Evolutionary conservation across 2,888 invertebrate species (phyloP).

Genomic region (Nowickia ferox): DNA sequence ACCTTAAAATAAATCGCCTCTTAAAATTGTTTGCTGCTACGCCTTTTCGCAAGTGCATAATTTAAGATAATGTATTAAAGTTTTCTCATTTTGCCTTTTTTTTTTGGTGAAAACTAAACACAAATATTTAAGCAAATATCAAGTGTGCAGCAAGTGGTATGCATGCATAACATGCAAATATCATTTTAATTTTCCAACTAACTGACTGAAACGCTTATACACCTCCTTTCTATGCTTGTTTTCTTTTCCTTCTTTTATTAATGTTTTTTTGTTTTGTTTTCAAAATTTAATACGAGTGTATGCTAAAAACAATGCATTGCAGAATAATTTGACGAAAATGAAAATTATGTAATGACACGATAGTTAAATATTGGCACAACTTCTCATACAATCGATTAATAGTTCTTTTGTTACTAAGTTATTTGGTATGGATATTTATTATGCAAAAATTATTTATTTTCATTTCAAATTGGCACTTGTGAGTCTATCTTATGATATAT

Average conservation of each 20-base stretch:
- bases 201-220: constrained; percentile 20
- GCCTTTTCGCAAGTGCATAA: constrained; percentile 8
- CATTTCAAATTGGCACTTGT: too few species aligned
- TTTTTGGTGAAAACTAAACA: constrained; percentile 27
- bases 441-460: neutral
- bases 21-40: neutral
- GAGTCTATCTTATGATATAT: too few species aligned
- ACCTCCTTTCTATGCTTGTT: neutral
- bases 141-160: constrained; percentile 44
- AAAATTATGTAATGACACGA: constrained; percentile 77
- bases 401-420: constrained; percentile 57
- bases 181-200: constrained; percentile 62
- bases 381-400: constrained; percentile 77
- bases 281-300: neutral
- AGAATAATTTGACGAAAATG: constrained; percentile 72
- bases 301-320: constrained; percentile 15
- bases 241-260: neutral
- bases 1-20: neutral
- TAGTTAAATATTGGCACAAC: constrained; percentile 61
- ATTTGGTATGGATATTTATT: constrained; percentile 22
- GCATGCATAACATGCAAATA: constrained; percentile 65
- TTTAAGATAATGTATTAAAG: constrained; percentile 53
- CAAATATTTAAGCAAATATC: constrained; percentile 27
- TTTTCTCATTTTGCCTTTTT: constrained; percentile 20
- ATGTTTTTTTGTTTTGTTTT: constrained; percentile 10